Evolutionary conservation across 2,113 vertebrate genomes (phyloP).

Genomic region (Xenopus tropicalis): UCB_Xtro_10.0 CM004446.2:67769001-67769500

Average conservation of each 20-base stretch:
- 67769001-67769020: no score
- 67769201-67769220: neutral
- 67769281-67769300: conserved; percentile 1
- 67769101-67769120: no score
- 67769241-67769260: neutral
- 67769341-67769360: neutral
- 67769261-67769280: neutral
- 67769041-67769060: no score
- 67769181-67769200: neutral
- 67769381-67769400: neutral
- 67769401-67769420: neutral
- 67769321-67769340: neutral
- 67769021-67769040: no score
- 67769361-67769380: conserved; percentile 3
- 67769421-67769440: neutral
- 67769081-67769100: no score
- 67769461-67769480: neutral
- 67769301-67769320: neutral
- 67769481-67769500: neutral
- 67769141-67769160: neutral
- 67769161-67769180: neutral
- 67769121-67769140: no score
- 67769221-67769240: conserved; percentile 1
- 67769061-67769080: no score
- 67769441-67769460: neutral